A percentile compares a stretch with the other conserved stretches of the same genome.
These are phyloP conservation scores for Andrena haemorrhoa DNA, from an alignment of 2,888 invertebrate genomes.

Conservation along the genomic window DNA sequence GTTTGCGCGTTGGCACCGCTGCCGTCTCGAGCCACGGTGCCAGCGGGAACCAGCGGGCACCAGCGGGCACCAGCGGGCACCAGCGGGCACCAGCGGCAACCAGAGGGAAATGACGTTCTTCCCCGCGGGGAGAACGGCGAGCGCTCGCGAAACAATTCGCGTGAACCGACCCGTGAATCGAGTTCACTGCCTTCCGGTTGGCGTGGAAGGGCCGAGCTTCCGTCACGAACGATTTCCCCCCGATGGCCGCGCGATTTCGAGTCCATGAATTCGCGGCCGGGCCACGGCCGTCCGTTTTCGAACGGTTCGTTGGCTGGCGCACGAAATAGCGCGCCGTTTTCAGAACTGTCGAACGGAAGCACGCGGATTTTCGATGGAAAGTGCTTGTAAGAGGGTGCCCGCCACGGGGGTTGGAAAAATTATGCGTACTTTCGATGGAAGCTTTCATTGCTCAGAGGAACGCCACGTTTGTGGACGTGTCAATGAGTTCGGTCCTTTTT, in stretches of 20 bases:
- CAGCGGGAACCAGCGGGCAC: not conserved
- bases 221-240: constrained; percentile 12
- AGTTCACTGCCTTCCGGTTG: constrained; percentile 21
- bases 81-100: too few species aligned
- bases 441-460: not conserved
- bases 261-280: not conserved
- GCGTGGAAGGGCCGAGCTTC: not conserved
- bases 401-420: not conserved
- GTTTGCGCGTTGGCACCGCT: constrained; percentile 21
- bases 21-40: not conserved
- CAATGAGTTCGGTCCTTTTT: not conserved
- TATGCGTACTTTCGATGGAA: not conserved
- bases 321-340: not conserved
- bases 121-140: not conserved
- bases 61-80: not conserved
- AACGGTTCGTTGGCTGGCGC: not conserved
- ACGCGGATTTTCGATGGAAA: too few species aligned
- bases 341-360: too few species aligned
- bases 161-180: constrained; percentile 11
- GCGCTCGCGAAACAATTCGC: not conserved
- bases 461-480: not conserved
- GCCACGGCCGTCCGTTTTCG: not conserved
- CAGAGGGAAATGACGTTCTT: not conserved
- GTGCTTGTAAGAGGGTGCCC: too few species aligned
- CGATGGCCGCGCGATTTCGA: not conserved